A percentile compares a stretch with the other conserved stretches of the same genome.
Conservation (phyloP, 2,113 vertebrate genomes). For the Penelope pileata region DNA sequence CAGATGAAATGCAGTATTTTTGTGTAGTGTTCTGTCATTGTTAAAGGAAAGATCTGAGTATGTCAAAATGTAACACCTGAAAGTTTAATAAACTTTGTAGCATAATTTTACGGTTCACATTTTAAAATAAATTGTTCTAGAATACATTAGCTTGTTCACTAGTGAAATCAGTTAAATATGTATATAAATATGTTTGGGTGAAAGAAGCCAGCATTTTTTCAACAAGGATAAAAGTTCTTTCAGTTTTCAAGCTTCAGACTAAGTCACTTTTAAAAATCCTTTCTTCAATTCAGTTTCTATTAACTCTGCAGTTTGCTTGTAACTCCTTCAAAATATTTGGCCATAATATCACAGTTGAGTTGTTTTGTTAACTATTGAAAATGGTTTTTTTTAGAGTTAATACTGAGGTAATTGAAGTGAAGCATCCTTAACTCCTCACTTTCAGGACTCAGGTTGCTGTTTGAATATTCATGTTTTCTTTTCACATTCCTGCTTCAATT, state of each 20-base stretch:
- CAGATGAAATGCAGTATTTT: conserved; percentile 75
- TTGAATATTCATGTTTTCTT: neutral
- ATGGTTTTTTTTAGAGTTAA: neutral
- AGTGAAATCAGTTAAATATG: conserved; percentile 52
- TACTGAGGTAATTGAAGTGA: neutral
- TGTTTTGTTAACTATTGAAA: conserved; percentile 30
- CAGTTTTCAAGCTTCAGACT: conserved; percentile 60
- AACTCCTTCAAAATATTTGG: conserved; percentile 61
- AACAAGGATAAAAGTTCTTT: conserved; percentile 64
- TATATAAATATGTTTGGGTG: conserved; percentile 59
- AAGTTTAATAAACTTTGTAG: conserved; percentile 84
- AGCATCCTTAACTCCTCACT: neutral
- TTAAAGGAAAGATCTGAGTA: conserved; percentile 77
- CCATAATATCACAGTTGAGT: conserved; percentile 28
- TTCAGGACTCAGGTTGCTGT: neutral
- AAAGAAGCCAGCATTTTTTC: conserved; percentile 50
- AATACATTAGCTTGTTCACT: conserved; percentile 64
- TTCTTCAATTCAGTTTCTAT: conserved; percentile 30
- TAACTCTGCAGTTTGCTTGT: neutral
- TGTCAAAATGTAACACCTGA: conserved; percentile 82
- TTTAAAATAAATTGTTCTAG: conserved; percentile 69
- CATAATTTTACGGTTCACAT: conserved; percentile 77
- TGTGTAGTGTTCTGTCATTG: conserved; percentile 81
- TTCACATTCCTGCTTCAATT: neutral
- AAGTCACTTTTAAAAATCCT: conserved; percentile 43